Evolutionary conservation across 2,888 invertebrate species (phyloP).

Genomic region (Drosophila tanythrix): DNA sequence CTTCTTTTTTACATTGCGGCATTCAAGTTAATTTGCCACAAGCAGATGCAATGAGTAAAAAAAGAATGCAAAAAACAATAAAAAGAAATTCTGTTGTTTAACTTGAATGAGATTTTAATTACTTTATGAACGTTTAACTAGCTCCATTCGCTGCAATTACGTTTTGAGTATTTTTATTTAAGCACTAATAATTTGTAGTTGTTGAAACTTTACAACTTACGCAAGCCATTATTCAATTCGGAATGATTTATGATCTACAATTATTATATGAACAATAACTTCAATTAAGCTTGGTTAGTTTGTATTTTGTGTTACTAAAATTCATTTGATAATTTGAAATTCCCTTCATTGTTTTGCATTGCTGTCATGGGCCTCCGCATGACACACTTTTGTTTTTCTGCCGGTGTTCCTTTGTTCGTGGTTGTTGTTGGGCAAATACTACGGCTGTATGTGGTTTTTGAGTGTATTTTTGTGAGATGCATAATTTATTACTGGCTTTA

Average conservation of each 20-base stretch:
- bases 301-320: not conserved
- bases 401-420: constrained; percentile 19
- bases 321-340: constrained; percentile 11
- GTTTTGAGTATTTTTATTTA: constrained; percentile 50
- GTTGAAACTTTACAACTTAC: constrained; percentile 6
- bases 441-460: constrained; percentile 26
- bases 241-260: not conserved
- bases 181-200: constrained; percentile 25
- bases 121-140: constrained; percentile 70
- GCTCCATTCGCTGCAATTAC: constrained; percentile 59
- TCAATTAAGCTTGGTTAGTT: not conserved
- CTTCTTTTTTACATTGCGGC: constrained; percentile 65
- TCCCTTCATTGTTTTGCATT: constrained; percentile 1
- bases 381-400: not conserved
- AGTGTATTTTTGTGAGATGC: constrained; percentile 53
- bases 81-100: constrained; percentile 40
- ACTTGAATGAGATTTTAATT: constrained; percentile 64
- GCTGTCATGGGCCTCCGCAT: not conserved
- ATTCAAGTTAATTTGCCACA: constrained; percentile 78
- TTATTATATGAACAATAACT: not conserved
- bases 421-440: not conserved
- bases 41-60: constrained; percentile 33
- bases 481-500: constrained; percentile 77
- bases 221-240: not conserved
- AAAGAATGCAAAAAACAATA: constrained; percentile 26